phyloP scores from a whole-genome alignment of 2,797 vertebrate genomes.

The Octomys mimax region DNA sequence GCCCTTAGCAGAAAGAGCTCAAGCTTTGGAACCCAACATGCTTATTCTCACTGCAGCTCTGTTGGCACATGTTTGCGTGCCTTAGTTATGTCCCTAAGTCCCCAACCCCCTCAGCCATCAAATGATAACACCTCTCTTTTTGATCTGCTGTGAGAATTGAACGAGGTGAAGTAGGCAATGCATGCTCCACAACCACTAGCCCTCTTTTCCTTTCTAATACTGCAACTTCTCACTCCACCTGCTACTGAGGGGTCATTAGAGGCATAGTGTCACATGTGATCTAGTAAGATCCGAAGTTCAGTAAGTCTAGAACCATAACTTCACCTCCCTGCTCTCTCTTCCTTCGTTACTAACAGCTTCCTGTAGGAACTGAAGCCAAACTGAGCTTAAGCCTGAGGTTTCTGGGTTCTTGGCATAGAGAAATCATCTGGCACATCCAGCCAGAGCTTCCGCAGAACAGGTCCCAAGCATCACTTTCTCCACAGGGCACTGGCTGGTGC shows the following conservation, averaged over 20 bases:
- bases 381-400: conserved; percentile 1
- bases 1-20: not conserved
- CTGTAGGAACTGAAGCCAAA: not conserved
- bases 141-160: not conserved
- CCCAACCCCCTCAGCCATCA: not conserved
- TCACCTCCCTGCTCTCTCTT: not conserved
- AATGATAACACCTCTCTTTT: not conserved
- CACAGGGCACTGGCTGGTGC: not conserved
- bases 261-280: not conserved
- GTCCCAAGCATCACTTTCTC: not conserved
- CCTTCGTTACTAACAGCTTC: not conserved
- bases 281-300: not conserved
- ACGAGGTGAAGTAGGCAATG: not conserved
- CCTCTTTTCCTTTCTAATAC: not conserved
- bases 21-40: not conserved
- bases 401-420: not conserved
- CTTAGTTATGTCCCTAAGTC: not conserved
- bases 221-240: not conserved
- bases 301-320: not conserved
- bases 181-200: not conserved
- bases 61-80: not conserved
- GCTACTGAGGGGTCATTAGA: not conserved
- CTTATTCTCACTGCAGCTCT: not conserved
- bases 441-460: not conserved
- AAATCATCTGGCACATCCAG: not conserved